Base-by-base conservation (phyloP, 2,797 vertebrate species). In the Nyctalus aviator region DNA sequence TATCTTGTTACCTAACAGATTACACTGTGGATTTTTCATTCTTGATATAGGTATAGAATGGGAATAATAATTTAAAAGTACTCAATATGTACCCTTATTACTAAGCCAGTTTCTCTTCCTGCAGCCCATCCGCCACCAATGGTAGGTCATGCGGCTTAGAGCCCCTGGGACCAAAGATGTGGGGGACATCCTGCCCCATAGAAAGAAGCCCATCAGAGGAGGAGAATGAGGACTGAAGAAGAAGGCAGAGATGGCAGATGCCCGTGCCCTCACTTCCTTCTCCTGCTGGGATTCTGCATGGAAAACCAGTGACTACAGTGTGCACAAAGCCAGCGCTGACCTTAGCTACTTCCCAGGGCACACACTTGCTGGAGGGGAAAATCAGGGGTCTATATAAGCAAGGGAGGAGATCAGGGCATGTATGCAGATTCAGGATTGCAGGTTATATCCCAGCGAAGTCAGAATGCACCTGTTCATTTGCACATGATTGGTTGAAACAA, bases 21-120 rank as follows among this genome's bases (percentile, higher is more conserved):
- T 76, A 73, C 85, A 85, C 50, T 75, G 3, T 79, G 62, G 27
- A 44, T 50, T 50, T 91, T 88, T 84, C 41, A 53, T 84, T 94
- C 73, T 81, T 64, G 18, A 59, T 81, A 12, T 32, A 50, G 66
- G 8, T 35, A 23, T 44, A 83, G 87, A 44, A 9, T 37, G 41
- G 46, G 23, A 78, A 88, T 44, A 12, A 32, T 71, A 68, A 62
- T 53, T 87, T 46, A 21, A 84, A 88, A 64, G 57, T 71, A 37
- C 21, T 83, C 30, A 50, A 44, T 59, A 66, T 30, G 15, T 69
- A 41, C 78, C 41, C 85, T 95, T 72, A 71, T 75, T 71, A 62
- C 73, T 64, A 66, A 96, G 30, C 55, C 25, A 35, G 12, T 59
- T 91, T 84, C 30, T 79, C 55, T 30, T 53, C 23, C 17, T 46